Base-by-base conservation (phyloP, 2,888 invertebrate genomes). In the Oscheius sp. region DNA sequence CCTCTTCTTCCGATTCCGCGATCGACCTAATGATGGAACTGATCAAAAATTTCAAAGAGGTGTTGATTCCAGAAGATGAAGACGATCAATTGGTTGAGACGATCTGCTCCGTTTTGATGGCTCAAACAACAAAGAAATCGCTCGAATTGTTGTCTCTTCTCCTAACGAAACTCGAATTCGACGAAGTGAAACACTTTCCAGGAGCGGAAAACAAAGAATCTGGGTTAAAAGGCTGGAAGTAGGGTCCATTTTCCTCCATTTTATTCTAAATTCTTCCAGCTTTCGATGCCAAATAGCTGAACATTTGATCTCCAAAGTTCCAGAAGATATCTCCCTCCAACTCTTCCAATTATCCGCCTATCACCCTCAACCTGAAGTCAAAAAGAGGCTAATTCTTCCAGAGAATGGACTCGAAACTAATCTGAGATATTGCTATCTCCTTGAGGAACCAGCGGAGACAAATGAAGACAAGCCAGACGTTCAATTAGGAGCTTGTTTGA, bases 241-340 rank as follows among this genome's bases (percentile, higher is more conserved):
- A n/a, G 17, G 65, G 3, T 29, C 10, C 25, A 46, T 3, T 8
- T 3, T 29, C n/a, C n/a, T n/a, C n/a, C n/a, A 12, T 17, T 1
- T 17, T 10, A 25, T 34, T 8, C 12, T 39, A 8, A 33, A 8
- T 52, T 20, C 37, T 25, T 64, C 6, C 42, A 65, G 65, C 12
- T 55, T 65, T 27, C 65, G 65, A 29, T 53, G 65, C 25, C 65
- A 65, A 17, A 33, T 65, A 8, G 53, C 37, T n/a, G 65, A 65
- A 20, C 23, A 34, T 15, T n/a, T 65, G 3, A 6, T 65, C 6
- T 6, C 6, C 3, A 65, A 39, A 17, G 27, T 42, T 1, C 8
- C 8, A 5, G 39, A 27, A 10, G 65, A 65, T 53, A 5, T 65
- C 6, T 33, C 65, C 15, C 10, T 20, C 10, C 42, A 45, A 15